A percentile compares a stretch with the other conserved stretches of the same genome.
phyloP scores from a whole-genome alignment of 1,140 invertebrate genomes.

The Pseudomyrmex concolor region DNA sequence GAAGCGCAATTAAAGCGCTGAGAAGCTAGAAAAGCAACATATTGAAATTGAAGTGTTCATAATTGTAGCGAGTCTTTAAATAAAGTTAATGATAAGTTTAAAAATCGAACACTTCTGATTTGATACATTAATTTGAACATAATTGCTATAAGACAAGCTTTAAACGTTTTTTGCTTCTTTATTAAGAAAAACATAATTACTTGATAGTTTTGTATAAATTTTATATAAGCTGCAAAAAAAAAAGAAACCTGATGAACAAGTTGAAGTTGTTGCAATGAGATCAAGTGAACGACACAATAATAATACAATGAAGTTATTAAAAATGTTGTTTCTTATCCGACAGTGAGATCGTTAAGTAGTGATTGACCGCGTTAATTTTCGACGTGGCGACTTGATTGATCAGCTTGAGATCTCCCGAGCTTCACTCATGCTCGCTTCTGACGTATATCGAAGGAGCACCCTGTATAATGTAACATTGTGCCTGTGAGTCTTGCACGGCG shows the following conservation, averaged over 20 bases:
- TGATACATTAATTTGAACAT: neutral
- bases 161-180: neutral
- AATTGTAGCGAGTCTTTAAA: neutral
- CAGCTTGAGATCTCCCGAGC: neutral
- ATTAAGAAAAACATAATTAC: conserved; percentile 1
- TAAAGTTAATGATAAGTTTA: neutral
- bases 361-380: conserved; percentile 57
- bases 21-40: neutral
- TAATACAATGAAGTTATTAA: conserved; percentile 45
- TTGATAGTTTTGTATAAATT: conserved; percentile 16
- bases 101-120: neutral
- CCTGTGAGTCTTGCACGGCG: conserved; percentile 46
- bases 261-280: conserved; percentile 6
- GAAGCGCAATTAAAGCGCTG: neutral
- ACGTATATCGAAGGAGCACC: conserved; percentile 21
- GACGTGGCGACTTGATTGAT: conserved; percentile 48
- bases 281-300: conserved; percentile 20
- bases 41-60: neutral
- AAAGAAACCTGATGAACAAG: conserved; percentile 3
- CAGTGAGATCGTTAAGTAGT: conserved; percentile 32
- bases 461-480: conserved; percentile 63
- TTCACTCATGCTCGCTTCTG: neutral
- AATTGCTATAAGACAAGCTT: neutral
- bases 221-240: conserved; percentile 1
- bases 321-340: conserved; percentile 46